phyloP scores from a whole-genome alignment of 2,113 vertebrate species.

The Phalacrocorax brasilianus region DNA sequence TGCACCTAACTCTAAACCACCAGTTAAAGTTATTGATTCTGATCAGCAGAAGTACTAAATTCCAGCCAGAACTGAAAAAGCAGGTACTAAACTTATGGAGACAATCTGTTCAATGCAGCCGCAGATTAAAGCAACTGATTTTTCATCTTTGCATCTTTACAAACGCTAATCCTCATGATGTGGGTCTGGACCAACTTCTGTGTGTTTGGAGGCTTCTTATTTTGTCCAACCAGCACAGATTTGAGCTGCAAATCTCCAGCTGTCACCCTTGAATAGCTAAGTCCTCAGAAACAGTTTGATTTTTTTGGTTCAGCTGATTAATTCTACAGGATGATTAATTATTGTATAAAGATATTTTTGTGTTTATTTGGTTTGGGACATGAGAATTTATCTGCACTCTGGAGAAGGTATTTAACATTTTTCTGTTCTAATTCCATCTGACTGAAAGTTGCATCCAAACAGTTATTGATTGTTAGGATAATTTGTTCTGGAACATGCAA shows the following conservation, averaged over 20 bases:
- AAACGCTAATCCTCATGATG: background rate
- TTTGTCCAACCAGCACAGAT: background rate
- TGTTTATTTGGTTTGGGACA: constrained; percentile 5
- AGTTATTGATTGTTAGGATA: background rate
- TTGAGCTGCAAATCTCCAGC: background rate
- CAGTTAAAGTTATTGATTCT: constrained; percentile 8
- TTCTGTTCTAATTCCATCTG: background rate
- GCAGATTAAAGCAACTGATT: background rate
- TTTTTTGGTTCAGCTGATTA: background rate
- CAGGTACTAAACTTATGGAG: background rate
- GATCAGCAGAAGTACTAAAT: constrained; percentile 1
- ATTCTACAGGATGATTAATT: constrained; percentile 12
- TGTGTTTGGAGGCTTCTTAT: background rate
- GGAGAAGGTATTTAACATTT: background rate
- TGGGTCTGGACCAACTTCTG: background rate
- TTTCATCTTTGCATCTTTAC: background rate
- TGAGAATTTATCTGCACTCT: background rate
- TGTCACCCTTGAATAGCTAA: background rate
- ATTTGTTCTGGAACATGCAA: background rate
- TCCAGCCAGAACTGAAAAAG: background rate
- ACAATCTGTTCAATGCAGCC: background rate
- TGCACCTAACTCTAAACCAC: background rate
- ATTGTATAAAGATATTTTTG: background rate
- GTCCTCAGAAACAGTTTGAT: background rate
- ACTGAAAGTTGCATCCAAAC: background rate